phyloP scores from a whole-genome alignment of 2,888 invertebrate genomes.

The Nudaria mundana region DNA sequence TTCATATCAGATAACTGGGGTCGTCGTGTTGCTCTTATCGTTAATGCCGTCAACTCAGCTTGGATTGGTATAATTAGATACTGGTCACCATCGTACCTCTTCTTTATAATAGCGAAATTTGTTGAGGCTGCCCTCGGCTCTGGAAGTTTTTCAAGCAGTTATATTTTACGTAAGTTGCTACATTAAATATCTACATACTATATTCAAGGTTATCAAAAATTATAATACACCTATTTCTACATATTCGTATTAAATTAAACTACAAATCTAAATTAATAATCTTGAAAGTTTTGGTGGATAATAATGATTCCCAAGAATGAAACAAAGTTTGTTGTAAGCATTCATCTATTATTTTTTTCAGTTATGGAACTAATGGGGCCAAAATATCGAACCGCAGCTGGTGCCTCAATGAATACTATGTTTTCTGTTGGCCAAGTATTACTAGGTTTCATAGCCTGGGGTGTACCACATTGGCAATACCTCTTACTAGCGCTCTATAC shows the following conservation, averaged over 20 bases:
- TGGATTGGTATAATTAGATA: slow-evolving; percentile 82
- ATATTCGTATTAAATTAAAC: background rate
- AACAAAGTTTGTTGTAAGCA: too few species aligned
- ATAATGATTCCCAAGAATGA: too few species aligned
- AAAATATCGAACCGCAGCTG: slow-evolving; percentile 84
- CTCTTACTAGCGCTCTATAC: slow-evolving; percentile 84
- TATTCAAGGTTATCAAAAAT: too few species aligned
- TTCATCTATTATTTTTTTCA: slow-evolving; percentile 35
- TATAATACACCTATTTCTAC: too few species aligned
- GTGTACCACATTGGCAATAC: slow-evolving; percentile 84
- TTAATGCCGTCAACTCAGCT: slow-evolving; percentile 80
- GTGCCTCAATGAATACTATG: slow-evolving; percentile 84
- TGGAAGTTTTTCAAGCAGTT: background rate
- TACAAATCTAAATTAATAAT: too few species aligned
- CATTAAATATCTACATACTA: background rate
- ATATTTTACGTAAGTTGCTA: slow-evolving; percentile 1
- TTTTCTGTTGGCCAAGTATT: slow-evolving; percentile 86
- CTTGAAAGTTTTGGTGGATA: too few species aligned
- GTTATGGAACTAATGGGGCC: slow-evolving; percentile 88
- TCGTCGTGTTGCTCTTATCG: slow-evolving; percentile 78
- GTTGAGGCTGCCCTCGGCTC: background rate
- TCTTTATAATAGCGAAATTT: background rate
- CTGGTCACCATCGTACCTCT: slow-evolving; percentile 25
- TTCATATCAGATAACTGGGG: background rate
- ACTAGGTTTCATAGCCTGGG: slow-evolving; percentile 85